phyloP scores from a whole-genome alignment of 2,888 invertebrate genomes.

The Eupithecia subumbrata region DNA sequence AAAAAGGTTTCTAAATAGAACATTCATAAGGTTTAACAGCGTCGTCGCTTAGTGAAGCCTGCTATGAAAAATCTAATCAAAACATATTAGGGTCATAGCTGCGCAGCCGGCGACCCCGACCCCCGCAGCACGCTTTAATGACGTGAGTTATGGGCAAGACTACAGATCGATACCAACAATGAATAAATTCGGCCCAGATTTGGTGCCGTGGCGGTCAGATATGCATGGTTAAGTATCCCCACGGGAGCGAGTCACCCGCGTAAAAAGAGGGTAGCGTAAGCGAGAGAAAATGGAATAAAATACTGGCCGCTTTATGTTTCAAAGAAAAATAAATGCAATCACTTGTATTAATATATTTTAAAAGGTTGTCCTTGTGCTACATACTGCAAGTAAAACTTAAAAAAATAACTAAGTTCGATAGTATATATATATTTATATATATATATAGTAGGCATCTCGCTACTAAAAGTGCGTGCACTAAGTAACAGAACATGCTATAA shows the following conservation, averaged over 20 bases:
- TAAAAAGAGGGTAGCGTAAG: neutral
- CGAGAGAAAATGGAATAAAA: neutral
- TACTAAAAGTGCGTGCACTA: too few species aligned
- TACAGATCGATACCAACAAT: constrained; percentile 32
- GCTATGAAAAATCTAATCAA: neutral
- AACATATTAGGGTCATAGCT: constrained; percentile 13
- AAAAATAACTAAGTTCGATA: too few species aligned
- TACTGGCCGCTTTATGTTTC: neutral
- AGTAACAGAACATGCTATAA: too few species aligned
- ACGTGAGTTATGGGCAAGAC: constrained; percentile 29
- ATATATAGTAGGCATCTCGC: too few species aligned
- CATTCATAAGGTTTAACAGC: neutral
- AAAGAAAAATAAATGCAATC: neutral
- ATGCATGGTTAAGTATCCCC: neutral
- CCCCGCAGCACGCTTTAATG: constrained; percentile 25
- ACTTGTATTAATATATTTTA: too few species aligned
- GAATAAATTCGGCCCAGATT: constrained; percentile 35
- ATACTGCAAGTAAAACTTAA: too few species aligned
- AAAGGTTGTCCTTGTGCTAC: too few species aligned
- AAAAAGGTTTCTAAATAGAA: too few species aligned
- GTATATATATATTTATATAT: too few species aligned
- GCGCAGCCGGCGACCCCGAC: constrained; percentile 7
- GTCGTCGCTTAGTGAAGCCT: neutral
- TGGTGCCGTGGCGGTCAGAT: constrained; percentile 16
- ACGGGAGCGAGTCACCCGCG: neutral